Conservation (phyloP, 92 coral and sea anemone species). For the Paramuricea clavata region DNA sequence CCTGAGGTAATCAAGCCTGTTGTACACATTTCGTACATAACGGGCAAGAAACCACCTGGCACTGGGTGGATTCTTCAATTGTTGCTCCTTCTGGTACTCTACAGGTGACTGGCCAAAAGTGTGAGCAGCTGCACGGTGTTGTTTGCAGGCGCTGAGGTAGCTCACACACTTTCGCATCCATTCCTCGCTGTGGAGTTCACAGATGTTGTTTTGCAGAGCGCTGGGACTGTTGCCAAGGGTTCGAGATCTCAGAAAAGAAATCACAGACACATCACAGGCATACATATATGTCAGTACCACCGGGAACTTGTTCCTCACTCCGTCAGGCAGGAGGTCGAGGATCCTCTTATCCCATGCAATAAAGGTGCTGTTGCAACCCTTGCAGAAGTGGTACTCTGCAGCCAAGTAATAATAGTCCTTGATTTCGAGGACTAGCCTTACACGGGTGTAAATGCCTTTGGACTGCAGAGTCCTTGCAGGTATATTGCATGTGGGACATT, state of each 20-base stretch:
- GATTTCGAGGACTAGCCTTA: slow-evolving; percentile 62
- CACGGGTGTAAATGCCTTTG: slow-evolving; percentile 61
- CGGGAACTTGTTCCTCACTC: slow-evolving; percentile 34
- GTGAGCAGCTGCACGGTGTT: slow-evolving; percentile 20
- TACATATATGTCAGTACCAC: slow-evolving; percentile 49
- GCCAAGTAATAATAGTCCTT: slow-evolving; percentile 65
- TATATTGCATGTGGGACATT: slow-evolving; percentile 40
- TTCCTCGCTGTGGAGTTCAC: slow-evolving; percentile 60
- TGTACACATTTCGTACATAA: slow-evolving; percentile 53
- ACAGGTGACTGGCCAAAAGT: slow-evolving; percentile 33
- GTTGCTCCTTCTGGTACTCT: slow-evolving; percentile 27
- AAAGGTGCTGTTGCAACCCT: slow-evolving; percentile 51
- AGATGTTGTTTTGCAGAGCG: slow-evolving; percentile 56
- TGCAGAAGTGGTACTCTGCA: slow-evolving; percentile 59
- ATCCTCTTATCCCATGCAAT: slow-evolving; percentile 65
- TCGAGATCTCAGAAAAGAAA: slow-evolving; percentile 54
- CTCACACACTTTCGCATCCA: slow-evolving; percentile 58
- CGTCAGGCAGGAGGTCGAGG: slow-evolving; percentile 49
- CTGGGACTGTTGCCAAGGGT: slow-evolving; percentile 60
- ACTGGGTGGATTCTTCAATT: slow-evolving; percentile 39
- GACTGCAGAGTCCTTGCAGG: slow-evolving; percentile 34
- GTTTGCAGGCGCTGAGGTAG: slow-evolving; percentile 45
- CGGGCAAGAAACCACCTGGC: slow-evolving; percentile 59
- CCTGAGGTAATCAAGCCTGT: slow-evolving; percentile 35
- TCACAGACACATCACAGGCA: slow-evolving; percentile 49